Evolutionary conservation across 2,113 vertebrate species (phyloP).

Genomic region (Carassius carassius): DNA sequence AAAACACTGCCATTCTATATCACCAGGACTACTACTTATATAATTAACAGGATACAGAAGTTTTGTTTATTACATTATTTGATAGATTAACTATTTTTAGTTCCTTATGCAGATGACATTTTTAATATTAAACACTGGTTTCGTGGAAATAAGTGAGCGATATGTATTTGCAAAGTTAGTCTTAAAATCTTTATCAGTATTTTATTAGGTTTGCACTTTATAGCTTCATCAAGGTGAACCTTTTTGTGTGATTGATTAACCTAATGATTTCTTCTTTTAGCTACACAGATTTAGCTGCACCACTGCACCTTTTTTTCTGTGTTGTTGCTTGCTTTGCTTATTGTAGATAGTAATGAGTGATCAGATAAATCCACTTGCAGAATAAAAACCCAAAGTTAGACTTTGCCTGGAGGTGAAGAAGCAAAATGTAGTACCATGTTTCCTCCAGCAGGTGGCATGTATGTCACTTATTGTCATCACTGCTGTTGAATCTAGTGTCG

Average conservation of each 20-base stretch:
- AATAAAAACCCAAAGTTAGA: background rate
- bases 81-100: background rate
- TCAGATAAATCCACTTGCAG: background rate
- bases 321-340: background rate
- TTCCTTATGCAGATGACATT: background rate
- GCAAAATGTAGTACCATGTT: background rate
- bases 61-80: background rate
- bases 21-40: background rate
- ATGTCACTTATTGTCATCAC: background rate
- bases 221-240: background rate
- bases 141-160: background rate
- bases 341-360: background rate
- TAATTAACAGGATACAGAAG: background rate
- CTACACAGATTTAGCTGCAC: background rate
- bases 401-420: background rate
- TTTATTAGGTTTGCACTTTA: background rate
- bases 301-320: background rate
- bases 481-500: background rate
- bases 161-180: background rate
- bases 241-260: background rate
- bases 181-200: background rate
- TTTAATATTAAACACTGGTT: background rate
- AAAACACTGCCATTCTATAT: background rate
- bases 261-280: background rate
- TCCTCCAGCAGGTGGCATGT: slow-evolving; percentile 18